phyloP scores from a whole-genome alignment of 2,113 vertebrate genomes.

The Reinhardtius hippoglossoides region DNA sequence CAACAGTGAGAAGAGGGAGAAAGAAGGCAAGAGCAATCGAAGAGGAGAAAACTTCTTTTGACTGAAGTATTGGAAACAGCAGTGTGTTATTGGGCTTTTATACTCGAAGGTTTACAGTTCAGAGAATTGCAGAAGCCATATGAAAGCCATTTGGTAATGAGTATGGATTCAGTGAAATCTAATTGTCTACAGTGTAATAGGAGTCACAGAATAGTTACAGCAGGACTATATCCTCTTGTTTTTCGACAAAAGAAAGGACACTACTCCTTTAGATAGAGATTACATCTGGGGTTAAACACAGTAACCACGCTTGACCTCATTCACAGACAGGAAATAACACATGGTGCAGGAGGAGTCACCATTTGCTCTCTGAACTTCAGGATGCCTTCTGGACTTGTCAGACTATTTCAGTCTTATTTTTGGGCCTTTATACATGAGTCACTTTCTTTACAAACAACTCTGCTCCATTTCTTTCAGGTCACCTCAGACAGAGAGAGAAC shows the following conservation, averaged over 20 bases:
- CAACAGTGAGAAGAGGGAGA: conserved; percentile 57
- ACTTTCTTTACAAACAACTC: neutral
- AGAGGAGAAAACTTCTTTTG: conserved; percentile 9
- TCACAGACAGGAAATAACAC: conserved; percentile 67
- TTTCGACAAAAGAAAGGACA: conserved; percentile 31
- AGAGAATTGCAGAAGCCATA: conserved; percentile 52
- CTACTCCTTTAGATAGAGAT: conserved; percentile 9
- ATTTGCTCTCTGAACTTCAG: conserved; percentile 44
- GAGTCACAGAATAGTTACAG: conserved; percentile 28
- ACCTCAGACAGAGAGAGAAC: conserved; percentile 53
- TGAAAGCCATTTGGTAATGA: conserved; percentile 50
- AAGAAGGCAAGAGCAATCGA: conserved; percentile 43
- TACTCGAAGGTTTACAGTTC: conserved; percentile 87
- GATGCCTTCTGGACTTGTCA: neutral
- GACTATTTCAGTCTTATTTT: neutral
- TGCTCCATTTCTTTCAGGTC: conserved; percentile 11
- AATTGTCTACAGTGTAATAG: conserved; percentile 11
- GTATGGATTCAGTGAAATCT: conserved; percentile 47
- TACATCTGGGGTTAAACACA: neutral
- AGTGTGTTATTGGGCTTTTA: conserved; percentile 78
- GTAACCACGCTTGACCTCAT: conserved; percentile 74
- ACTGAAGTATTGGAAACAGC: conserved; percentile 42
- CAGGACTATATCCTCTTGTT: neutral
- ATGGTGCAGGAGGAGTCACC: conserved; percentile 63
- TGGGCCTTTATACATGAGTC: neutral